phyloP scores from a whole-genome alignment of 2,888 invertebrate genomes.

The Hermaeophaga mercurialis region DNA sequence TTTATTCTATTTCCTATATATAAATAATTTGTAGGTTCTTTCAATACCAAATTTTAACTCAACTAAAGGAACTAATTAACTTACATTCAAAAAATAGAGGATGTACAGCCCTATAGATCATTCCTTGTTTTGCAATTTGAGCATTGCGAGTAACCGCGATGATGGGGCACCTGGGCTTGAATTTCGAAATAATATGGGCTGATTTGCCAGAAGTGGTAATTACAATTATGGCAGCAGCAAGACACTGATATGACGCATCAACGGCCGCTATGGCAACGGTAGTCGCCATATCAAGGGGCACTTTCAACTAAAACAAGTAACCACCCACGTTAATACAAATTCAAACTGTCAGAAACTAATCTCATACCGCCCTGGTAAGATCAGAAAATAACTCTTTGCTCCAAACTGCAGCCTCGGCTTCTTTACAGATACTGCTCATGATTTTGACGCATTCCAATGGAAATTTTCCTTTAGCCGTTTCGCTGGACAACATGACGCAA shows the following conservation, averaged over 20 bases:
- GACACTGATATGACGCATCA: constrained; percentile 87
- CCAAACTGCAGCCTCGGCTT: constrained; percentile 96
- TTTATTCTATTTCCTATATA: too few species aligned
- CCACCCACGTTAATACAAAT: too few species aligned
- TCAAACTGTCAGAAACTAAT: too few species aligned
- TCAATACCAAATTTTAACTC: too few species aligned
- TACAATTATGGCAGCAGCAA: constrained; percentile 88
- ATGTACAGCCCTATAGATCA: constrained; percentile 90
- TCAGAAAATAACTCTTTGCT: constrained; percentile 89
- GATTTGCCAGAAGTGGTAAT: constrained; percentile 85
- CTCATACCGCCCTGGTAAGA: constrained; percentile 63
- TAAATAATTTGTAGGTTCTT: too few species aligned
- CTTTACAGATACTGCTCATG: constrained; percentile 94
- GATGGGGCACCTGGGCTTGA: constrained; percentile 92
- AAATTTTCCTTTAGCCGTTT: constrained; percentile 97
- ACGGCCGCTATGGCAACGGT: constrained; percentile 93
- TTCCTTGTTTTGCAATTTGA: constrained; percentile 88
- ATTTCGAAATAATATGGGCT: constrained; percentile 91
- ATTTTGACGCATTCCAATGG: constrained; percentile 88
- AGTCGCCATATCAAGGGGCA: constrained; percentile 85
- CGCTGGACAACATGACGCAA: constrained; percentile 99
- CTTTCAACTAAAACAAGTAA: constrained; percentile 2
- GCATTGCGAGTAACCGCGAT: constrained; percentile 86
- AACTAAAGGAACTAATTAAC: constrained; percentile 23
- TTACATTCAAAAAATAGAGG: constrained; percentile 84